Base-by-base conservation (phyloP, 2,113 vertebrate genomes). In the Halcyon senegalensis region DNA sequence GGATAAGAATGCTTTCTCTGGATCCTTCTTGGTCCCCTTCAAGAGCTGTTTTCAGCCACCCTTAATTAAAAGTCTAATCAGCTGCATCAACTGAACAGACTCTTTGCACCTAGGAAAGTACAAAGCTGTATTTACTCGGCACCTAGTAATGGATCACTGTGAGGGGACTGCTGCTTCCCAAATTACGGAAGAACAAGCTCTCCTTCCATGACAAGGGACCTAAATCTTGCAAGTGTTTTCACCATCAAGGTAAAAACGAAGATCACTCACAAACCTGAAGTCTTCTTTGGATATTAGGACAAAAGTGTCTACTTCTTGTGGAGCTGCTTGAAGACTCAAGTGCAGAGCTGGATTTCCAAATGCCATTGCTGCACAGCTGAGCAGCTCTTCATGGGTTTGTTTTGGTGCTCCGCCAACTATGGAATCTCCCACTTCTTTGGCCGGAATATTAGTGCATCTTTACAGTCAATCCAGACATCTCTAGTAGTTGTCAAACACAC, bases 21-120 rank as follows among this genome's bases (percentile, higher is more conserved):
- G 59, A 89, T 89, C 93, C 68, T 92, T 75, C 89, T 90, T 44
- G 63, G 66, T 93, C 58, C 63, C 44, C 94, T 60, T 82, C 53
- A 94, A 69, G 41, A 43, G 59, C 23, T 89, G 79, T 84, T 96
- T 88, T 77, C 92, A 81, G 18, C 27, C 16, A 6, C 0, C 50
- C 62, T 66, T 85, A 64, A 87, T 9, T 5, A 67, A 28, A 87
- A 72, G 69, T 33, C 64, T 46, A 46, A 89, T 48, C 28, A 31
- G 37, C 62, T n/a, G 24, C 76, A 87, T 35, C 24, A 76, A 37
- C 3, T 68, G 37, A 92, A 55, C 28, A 66, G 39, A 64, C 10
- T 64, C 53, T 21, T 76, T 60, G 56, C 56, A 83, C 25, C 35
- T 12, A 88, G 11, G 21, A 46, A 25, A 44, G 30, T 5, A 74